These are phyloP conservation scores for Ganaspis sp. DNA, from an alignment of 1,140 invertebrate species.

Conservation along the genomic window DNA sequence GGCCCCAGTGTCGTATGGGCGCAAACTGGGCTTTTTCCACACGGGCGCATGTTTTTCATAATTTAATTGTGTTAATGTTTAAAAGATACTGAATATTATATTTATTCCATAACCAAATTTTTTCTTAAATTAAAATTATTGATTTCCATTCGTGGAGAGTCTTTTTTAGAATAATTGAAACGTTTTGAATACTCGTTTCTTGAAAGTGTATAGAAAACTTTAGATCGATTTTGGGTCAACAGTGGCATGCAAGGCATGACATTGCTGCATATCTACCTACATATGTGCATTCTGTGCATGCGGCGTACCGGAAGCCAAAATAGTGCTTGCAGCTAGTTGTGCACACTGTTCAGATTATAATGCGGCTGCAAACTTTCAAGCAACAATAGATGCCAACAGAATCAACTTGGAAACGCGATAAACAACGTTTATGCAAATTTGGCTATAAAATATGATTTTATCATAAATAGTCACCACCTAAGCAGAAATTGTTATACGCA, in stretches of 20 bases:
- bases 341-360: constrained; percentile 48
- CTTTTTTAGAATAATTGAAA: not conserved
- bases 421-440: constrained; percentile 14
- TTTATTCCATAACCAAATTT: constrained; percentile 17
- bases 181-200: constrained; percentile 47
- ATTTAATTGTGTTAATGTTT: no score
- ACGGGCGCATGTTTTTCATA: no score
- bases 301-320: constrained; percentile 65
- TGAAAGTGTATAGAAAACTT: constrained; percentile 54
- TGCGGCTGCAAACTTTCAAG: constrained; percentile 49
- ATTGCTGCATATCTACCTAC: constrained; percentile 61
- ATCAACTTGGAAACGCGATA: constrained; percentile 3
- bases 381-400: constrained; percentile 3
- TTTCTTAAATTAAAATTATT: not conserved
- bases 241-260: constrained; percentile 55
- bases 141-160: not conserved
- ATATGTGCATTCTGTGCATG: constrained; percentile 67
- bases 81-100: not conserved
- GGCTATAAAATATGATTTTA: constrained; percentile 15
- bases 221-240: constrained; percentile 57
- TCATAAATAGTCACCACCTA: not conserved
- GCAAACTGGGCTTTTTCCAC: no score
- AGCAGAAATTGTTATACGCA: not conserved
- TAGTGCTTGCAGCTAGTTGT: constrained; percentile 54
- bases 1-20: no score